Evolutionary conservation across 1,140 invertebrate species (phyloP), one percentile per base, ranked within the genome.

Genomic region (Drosophila mayri): DNA sequence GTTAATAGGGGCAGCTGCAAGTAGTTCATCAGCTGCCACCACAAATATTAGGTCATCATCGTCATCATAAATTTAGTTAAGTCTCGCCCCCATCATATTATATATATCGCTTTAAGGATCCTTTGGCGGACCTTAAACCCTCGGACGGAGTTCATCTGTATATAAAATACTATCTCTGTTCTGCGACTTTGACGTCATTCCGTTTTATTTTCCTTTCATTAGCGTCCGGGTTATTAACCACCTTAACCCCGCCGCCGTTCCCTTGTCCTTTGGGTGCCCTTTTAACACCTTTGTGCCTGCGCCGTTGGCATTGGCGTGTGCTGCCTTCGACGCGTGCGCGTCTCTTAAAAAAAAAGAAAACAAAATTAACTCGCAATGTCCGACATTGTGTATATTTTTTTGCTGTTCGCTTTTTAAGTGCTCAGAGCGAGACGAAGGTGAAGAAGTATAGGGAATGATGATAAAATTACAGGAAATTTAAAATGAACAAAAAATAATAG

Each of bases 161-260:
- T 40, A 14, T 37, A 14, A 25, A 30, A 35, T 28, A 38, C 32
- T 58, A 37, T 44, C 46, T 14, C 28, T 43, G 30, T 46, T 12
- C 11, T 35, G 35, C 10, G 35, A 4, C 35, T 54, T 66, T 85
- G 77, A 85, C 81, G 81, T 86, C 84, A 87, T 62, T 66, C 47
- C 49, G 46, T 38, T 50, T 86, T 84, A 87, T 81, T 78, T 77
- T 46, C 58, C 55, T 81, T 81, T 86, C 83, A 86, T 86, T 86
- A 86, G 79, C 84, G 85, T 62, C 74, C 80, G 54, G 84, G 80
- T 88, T 88, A 81, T 88, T 88, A 88, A 88, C 81, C 85, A 88
- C 49, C 77, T 83, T 71, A 78, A 64, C 71, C 64, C 75, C 67
- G 76, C 40, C 63, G 57, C 68, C 44, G 66, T 25, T 50, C 66